Conservation (phyloP, 2,113 vertebrate species). For the Reinhardtius hippoglossoides region DNA sequence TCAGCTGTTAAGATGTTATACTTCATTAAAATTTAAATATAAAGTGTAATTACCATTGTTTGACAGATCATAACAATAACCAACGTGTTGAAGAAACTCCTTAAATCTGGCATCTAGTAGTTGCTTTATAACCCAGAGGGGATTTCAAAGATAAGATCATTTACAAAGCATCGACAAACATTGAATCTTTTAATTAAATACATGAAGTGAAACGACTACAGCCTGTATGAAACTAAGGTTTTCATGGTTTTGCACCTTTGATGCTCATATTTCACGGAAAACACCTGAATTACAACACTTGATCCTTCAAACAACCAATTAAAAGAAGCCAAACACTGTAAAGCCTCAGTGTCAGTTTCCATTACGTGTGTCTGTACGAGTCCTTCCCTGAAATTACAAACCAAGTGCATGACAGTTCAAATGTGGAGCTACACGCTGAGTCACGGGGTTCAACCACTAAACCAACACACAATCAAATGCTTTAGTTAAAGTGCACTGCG, state of each 20-base stretch:
- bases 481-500: background rate
- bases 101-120: no score
- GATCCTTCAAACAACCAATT: constrained; percentile 27
- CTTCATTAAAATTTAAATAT: no score
- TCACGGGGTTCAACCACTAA: background rate
- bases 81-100: no score
- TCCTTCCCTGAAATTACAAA: constrained; percentile 50
- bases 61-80: no score
- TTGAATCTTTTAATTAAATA: no score
- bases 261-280: constrained; percentile 6
- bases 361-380: constrained; percentile 4
- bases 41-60: no score
- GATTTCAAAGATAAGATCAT: no score
- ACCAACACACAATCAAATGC: background rate
- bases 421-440: background rate
- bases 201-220: background rate
- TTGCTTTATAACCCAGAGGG: no score
- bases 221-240: no score
- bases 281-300: constrained; percentile 6
- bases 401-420: constrained; percentile 41
- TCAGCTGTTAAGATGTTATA: no score
- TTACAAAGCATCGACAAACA: no score
- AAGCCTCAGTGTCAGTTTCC: constrained; percentile 16
- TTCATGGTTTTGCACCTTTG: background rate
- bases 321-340: constrained; percentile 18